Percentiles rank a stretch among this genome's conserved stretches.
These are phyloP conservation scores for Strix uralensis DNA, from an alignment of 2,113 vertebrate genomes.

Conservation along the genomic window DNA sequence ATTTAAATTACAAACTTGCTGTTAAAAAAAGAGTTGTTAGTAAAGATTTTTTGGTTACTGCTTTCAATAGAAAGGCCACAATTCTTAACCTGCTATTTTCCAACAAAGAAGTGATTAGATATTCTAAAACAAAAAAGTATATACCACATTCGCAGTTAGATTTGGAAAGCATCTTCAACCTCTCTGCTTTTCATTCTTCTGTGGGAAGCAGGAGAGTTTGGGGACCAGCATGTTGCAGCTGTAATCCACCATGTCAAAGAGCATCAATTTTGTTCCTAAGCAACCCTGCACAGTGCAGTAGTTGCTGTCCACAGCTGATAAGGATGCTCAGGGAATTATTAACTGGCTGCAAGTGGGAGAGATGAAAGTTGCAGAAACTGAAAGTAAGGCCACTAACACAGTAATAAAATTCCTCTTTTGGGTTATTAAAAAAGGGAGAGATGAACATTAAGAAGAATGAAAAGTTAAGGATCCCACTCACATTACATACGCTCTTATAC, in stretches of 20 bases:
- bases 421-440: neutral
- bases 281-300: conserved; percentile 22
- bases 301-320: conserved; percentile 48
- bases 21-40: neutral
- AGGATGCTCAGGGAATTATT: conserved; percentile 35
- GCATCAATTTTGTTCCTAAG: conserved; percentile 61
- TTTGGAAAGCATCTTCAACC: neutral
- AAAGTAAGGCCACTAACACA: neutral
- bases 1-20: neutral
- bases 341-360: conserved; percentile 10
- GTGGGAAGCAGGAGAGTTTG: neutral
- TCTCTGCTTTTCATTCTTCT: neutral
- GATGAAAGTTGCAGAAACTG: conserved; percentile 30
- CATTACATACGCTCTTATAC: neutral
- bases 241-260: conserved; percentile 44
- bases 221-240: conserved; percentile 6
- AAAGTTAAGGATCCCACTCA: neutral
- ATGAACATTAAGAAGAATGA: neutral
- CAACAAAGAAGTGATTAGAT: neutral
- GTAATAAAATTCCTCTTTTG: neutral
- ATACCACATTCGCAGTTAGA: neutral
- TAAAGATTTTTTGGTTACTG: neutral
- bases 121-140: neutral
- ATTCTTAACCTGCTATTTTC: neutral
- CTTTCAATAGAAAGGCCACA: neutral